Evolutionary conservation across 1,140 invertebrate genomes (phyloP).

Genomic region (Lepidurus couesii): DNA sequence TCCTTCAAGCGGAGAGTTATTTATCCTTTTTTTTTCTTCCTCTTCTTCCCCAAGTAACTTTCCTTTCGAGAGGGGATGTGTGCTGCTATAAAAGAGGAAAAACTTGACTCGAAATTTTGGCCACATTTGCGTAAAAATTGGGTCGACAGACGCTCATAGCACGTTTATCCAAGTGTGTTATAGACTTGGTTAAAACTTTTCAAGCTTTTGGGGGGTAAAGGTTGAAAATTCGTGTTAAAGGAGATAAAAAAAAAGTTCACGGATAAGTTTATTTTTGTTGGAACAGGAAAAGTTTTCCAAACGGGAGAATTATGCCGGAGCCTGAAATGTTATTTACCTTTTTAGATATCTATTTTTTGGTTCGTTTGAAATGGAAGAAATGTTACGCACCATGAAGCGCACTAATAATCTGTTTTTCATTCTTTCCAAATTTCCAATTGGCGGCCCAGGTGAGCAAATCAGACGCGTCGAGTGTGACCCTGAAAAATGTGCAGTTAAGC

Average conservation of each 20-base stretch:
- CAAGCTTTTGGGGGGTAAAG: neutral
- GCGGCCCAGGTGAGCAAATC: neutral
- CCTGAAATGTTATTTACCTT: too few species aligned
- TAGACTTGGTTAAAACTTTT: neutral
- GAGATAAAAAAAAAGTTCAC: too few species aligned
- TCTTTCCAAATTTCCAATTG: neutral
- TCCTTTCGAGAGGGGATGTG: neutral
- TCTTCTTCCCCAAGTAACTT: too few species aligned
- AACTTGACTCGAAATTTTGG: neutral
- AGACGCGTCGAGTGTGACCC: neutral
- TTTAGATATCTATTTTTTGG: too few species aligned
- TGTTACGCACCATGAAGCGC: neutral
- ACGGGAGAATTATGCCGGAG: too few species aligned
- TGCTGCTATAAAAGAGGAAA: neutral
- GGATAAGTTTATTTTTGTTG: too few species aligned
- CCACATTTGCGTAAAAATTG: neutral
- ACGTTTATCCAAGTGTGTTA: neutral
- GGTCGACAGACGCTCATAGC: neutral
- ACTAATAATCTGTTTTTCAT: neutral
- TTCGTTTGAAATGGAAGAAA: too few species aligned
- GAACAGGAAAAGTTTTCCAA: too few species aligned
- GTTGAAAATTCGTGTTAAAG: neutral
- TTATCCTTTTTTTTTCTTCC: neutral
- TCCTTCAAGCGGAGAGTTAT: neutral
- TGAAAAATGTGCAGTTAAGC: constrained; percentile 23